Conservation (phyloP, 2,888 invertebrate genomes). For the Exephanes ischioxanthus region DNA sequence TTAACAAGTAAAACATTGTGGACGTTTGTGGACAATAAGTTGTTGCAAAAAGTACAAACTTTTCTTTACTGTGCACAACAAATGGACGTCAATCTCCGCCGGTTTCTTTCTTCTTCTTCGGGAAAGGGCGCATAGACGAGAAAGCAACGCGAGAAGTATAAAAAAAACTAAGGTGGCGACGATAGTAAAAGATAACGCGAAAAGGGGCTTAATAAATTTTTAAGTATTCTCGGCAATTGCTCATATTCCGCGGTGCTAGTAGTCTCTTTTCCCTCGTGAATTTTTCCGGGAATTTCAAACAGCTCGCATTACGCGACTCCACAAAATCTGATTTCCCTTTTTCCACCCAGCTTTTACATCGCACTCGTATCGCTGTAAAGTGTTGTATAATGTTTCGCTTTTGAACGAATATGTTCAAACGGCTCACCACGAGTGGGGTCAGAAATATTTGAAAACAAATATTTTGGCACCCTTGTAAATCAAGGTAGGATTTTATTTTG, state of each 20-base stretch:
- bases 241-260: constrained; percentile 17
- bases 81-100: too few species aligned
- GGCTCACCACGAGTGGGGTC: too few species aligned
- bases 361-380: not conserved
- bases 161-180: not conserved
- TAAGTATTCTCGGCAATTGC: constrained; percentile 51
- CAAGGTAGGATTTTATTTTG: too few species aligned
- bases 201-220: constrained; percentile 52
- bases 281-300: constrained; percentile 57
- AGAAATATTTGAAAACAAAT: too few species aligned
- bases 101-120: not conserved
- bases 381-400: not conserved
- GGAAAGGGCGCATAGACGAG: not conserved
- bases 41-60: too few species aligned
- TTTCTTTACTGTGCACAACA: too few species aligned
- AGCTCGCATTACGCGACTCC: constrained; percentile 47
- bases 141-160: not conserved
- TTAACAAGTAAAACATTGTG: too few species aligned
- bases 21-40: too few species aligned
- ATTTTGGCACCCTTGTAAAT: too few species aligned
- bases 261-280: constrained; percentile 61
- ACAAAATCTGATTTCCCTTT: constrained; percentile 38
- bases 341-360: constrained; percentile 13
- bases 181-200: constrained; percentile 2
- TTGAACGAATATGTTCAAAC: too few species aligned